phyloP scores from a whole-genome alignment of 2,113 vertebrate species.

The Uropsilus gracilis region DNA sequence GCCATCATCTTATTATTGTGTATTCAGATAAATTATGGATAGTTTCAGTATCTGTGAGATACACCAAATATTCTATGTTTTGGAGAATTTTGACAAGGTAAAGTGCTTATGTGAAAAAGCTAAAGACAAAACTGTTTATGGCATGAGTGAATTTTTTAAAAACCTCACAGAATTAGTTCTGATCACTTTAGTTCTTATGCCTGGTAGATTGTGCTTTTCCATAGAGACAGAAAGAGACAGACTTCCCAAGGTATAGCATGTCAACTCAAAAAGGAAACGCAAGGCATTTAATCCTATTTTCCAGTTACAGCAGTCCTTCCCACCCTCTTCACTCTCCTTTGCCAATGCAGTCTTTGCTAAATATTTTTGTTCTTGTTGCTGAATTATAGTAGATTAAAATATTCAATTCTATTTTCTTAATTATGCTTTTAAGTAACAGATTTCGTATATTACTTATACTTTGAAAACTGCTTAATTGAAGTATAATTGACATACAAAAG shows the following conservation, averaged over 20 bases:
- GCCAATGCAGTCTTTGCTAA: background rate
- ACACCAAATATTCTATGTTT: conserved; percentile 11
- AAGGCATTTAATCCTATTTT: background rate
- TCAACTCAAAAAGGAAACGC: background rate
- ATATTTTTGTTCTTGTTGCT: background rate
- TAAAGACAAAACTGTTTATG: conserved; percentile 52
- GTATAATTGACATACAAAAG: conserved; percentile 18
- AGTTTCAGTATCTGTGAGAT: conserved; percentile 35
- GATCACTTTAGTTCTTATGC: conserved; percentile 25
- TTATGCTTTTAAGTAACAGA: conserved; percentile 42
- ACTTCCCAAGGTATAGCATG: background rate
- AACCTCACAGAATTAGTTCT: conserved; percentile 26
- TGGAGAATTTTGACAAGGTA: conserved; percentile 39
- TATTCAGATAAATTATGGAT: conserved; percentile 20
- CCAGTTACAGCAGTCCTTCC: background rate
- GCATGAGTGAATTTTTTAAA: background rate
- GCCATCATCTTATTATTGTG: conserved; percentile 2
- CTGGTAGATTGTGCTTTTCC: conserved; percentile 19
- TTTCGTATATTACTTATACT: conserved; percentile 59
- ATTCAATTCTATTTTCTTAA: conserved; percentile 73
- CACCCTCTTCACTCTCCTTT: background rate
- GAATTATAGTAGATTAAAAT: conserved; percentile 62
- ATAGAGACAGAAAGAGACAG: background rate
- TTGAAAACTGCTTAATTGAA: conserved; percentile 46
- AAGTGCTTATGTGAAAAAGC: conserved; percentile 43